These are phyloP conservation scores for Drosophila melanosoma DNA, from an alignment of 2,888 invertebrate genomes.

Conservation along the genomic window DNA sequence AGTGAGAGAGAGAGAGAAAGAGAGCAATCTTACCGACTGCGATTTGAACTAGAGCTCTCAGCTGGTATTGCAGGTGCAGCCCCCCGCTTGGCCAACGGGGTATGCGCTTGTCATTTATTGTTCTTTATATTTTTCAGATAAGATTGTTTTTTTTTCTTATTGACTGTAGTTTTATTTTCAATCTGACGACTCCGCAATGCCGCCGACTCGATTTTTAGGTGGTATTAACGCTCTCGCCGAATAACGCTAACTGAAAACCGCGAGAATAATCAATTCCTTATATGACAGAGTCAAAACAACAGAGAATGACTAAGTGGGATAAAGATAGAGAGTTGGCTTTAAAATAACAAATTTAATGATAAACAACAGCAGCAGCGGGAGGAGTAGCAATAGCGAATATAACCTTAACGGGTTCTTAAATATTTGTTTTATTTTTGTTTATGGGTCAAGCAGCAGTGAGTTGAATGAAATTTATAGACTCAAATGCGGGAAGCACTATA, in stretches of 20 bases:
- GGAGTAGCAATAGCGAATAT: conserved; percentile 8
- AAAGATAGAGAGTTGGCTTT: not conserved
- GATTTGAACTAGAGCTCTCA: conserved; percentile 38
- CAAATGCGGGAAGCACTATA: conserved; percentile 1
- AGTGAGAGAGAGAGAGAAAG: not conserved
- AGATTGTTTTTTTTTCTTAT: conserved; percentile 45
- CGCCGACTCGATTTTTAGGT: conserved; percentile 20
- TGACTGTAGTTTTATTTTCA: conserved; percentile 52
- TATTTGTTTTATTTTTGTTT: conserved; percentile 35
- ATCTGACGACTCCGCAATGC: conserved; percentile 49
- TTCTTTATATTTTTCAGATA: conserved; percentile 69
- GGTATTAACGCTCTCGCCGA: conserved; percentile 7
- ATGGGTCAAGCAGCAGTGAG: conserved; percentile 44
- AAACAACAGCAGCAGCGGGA: not conserved
- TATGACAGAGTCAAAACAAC: not conserved
- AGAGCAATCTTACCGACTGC: not conserved
- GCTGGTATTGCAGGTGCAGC: conserved; percentile 34
- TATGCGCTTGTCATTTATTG: conserved; percentile 54
- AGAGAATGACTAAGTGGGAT: not conserved
- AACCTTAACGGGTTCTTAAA: conserved; percentile 35
- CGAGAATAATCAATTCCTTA: not conserved
- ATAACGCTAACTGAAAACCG: conserved; percentile 10
- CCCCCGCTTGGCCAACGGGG: conserved; percentile 2
- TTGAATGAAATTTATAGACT: conserved; percentile 42
- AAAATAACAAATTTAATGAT: conserved; percentile 23